phyloP scores from a whole-genome alignment of 2,797 vertebrate genomes.

The Pelobates cultripes region DNA sequence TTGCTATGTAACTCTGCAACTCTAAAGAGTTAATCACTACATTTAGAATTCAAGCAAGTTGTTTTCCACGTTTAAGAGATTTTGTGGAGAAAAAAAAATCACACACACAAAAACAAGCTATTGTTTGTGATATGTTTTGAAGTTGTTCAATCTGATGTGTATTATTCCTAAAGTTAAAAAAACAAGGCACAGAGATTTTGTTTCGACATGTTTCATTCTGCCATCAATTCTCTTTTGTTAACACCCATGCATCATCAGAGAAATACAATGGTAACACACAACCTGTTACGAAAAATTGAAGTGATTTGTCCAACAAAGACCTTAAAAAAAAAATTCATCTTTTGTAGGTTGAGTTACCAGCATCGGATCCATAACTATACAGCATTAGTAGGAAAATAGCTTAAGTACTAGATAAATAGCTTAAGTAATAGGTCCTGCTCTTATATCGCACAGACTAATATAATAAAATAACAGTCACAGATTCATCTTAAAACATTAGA shows the following conservation, averaged over 20 bases:
- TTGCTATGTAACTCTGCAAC: too few relatives aligned
- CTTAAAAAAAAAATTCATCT: too few relatives aligned
- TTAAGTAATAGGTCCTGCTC: too few relatives aligned
- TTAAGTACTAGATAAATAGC: too few relatives aligned
- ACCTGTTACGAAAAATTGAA: background rate
- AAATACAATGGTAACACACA: background rate
- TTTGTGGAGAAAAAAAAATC: background rate
- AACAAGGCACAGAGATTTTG: background rate
- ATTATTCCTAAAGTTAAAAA: background rate
- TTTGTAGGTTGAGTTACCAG: too few relatives aligned
- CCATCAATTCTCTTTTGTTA: constrained; percentile 6
- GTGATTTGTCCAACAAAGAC: background rate
- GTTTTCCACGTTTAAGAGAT: background rate
- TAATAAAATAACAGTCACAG: too few relatives aligned
- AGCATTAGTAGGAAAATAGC: too few relatives aligned
- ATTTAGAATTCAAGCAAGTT: background rate
- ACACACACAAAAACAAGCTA: background rate
- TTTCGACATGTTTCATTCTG: background rate
- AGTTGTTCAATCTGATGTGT: background rate
- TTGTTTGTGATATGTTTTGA: background rate
- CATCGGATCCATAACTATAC: too few relatives aligned
- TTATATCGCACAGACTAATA: too few relatives aligned
- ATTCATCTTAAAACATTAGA: too few relatives aligned
- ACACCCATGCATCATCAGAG: background rate
- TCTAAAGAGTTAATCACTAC: background rate